These are phyloP conservation scores for Poeciliopsis prolifica DNA, from an alignment of 2,113 vertebrate genomes.

Conservation along the genomic window DNA sequence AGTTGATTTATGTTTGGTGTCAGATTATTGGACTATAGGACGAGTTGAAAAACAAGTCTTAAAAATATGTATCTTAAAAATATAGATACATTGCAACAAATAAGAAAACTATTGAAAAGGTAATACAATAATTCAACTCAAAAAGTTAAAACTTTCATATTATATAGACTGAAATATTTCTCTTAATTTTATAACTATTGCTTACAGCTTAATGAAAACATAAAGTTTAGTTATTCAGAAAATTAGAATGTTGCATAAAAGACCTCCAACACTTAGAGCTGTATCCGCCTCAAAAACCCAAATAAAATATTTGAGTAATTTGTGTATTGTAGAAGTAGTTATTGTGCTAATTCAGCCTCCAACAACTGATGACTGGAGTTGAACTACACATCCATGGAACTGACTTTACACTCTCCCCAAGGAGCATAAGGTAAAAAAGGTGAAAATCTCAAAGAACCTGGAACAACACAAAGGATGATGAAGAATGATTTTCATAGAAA, in stretches of 20 bases:
- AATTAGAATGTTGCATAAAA: background rate
- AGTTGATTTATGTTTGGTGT: too few relatives aligned
- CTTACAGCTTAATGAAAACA: background rate
- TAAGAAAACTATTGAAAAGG: background rate
- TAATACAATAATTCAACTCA: background rate
- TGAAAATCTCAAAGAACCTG: background rate
- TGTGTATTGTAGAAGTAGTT: too few relatives aligned
- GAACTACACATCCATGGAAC: too few relatives aligned
- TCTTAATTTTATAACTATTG: background rate
- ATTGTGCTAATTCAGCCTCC: too few relatives aligned
- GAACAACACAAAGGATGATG: background rate
- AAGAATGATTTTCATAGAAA: background rate
- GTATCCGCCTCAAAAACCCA: background rate
- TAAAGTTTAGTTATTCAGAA: background rate
- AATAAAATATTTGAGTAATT: background rate
- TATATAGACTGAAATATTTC: background rate
- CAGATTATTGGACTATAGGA: background rate
- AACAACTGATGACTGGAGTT: too few relatives aligned
- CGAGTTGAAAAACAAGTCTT: background rate
- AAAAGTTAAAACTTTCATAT: background rate
- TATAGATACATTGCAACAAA: background rate
- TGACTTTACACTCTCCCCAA: too few relatives aligned
- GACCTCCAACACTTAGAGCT: background rate
- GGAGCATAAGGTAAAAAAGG: too few relatives aligned
- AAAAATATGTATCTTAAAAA: background rate